Percentiles rank a stretch among this genome's conserved stretches.
Evolutionary conservation across 2,888 invertebrate species (phyloP).

Genomic region (Bellardia pandia): DNA sequence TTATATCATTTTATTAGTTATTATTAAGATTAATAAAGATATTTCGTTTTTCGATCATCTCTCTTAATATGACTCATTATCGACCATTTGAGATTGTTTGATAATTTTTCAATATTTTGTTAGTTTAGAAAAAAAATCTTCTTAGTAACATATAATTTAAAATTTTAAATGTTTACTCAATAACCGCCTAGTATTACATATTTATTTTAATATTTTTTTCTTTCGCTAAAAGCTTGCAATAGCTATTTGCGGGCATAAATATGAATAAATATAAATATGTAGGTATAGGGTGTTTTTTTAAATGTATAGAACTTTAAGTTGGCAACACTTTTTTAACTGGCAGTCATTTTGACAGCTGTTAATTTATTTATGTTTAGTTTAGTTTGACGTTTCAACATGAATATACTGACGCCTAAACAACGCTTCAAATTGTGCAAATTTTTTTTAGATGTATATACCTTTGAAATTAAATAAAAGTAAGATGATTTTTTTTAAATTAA

Average conservation of each 20-base stretch:
- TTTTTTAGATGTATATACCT: no score
- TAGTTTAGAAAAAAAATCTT: not conserved
- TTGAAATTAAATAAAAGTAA: no score
- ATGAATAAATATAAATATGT: no score
- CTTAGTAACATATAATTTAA: not conserved
- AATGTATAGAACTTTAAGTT: no score
- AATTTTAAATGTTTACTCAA: not conserved
- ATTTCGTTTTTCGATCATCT: slow-evolving; percentile 21
- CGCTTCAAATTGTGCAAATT: no score
- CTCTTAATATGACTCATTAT: slow-evolving; percentile 5
- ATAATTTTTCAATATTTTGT: slow-evolving; percentile 10
- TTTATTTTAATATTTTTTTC: slow-evolving; percentile 13
- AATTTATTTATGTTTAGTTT: no score
- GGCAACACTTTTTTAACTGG: no score
- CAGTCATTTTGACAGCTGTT: no score
- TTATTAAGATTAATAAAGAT: slow-evolving; percentile 17
- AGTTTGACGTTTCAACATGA: no score
- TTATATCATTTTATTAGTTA: slow-evolving; percentile 41
- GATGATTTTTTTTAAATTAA: no score
- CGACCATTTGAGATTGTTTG: not conserved
- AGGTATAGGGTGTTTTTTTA: no score
- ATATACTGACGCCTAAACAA: no score
- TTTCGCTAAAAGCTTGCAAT: slow-evolving; percentile 31
- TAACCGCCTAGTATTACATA: not conserved
- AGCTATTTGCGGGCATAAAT: not conserved